These are phyloP conservation scores for Cyaniris semiargus DNA, from an alignment of 2,888 invertebrate species.

Conservation along the genomic window DNA sequence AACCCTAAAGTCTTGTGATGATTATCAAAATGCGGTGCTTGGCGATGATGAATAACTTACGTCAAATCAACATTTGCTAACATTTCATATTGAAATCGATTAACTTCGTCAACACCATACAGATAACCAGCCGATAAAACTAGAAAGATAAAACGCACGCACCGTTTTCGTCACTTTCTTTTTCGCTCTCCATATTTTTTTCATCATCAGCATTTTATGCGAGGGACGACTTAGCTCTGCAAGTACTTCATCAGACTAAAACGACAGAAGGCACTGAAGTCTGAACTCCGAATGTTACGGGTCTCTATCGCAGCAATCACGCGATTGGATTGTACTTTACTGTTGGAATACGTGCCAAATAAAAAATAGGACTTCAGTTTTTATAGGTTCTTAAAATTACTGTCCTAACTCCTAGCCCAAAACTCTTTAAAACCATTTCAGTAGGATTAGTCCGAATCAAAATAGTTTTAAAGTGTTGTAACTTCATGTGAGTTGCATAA, in stretches of 20 bases:
- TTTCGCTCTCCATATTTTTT: conserved; percentile 48
- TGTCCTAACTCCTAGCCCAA: too few species aligned
- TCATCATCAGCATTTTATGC: conserved; percentile 35
- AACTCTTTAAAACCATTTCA: too few species aligned
- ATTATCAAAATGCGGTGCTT: background rate
- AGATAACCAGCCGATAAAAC: conserved; percentile 14
- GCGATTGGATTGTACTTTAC: conserved; percentile 53
- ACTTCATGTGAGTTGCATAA: background rate
- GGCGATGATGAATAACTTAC: conserved; percentile 11
- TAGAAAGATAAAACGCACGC: conserved; percentile 45
- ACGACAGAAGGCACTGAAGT: conserved; percentile 65
- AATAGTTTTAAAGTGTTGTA: background rate
- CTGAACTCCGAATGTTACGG: conserved; percentile 63
- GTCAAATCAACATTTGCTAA: conserved; percentile 15
- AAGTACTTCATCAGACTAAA: conserved; percentile 65
- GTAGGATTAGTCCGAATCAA: background rate
- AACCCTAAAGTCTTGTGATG: background rate
- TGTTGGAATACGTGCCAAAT: conserved; percentile 48
- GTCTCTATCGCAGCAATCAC: conserved; percentile 71
- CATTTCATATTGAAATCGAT: conserved; percentile 27
- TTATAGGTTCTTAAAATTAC: background rate
- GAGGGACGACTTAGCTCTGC: conserved; percentile 19
- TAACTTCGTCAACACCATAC: background rate
- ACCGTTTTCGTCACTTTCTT: conserved; percentile 68
- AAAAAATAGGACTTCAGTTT: conserved; percentile 19